Evolutionary conservation across 2,113 vertebrate species (phyloP).

Genomic region (Rhinoderma darwinii): DNA sequence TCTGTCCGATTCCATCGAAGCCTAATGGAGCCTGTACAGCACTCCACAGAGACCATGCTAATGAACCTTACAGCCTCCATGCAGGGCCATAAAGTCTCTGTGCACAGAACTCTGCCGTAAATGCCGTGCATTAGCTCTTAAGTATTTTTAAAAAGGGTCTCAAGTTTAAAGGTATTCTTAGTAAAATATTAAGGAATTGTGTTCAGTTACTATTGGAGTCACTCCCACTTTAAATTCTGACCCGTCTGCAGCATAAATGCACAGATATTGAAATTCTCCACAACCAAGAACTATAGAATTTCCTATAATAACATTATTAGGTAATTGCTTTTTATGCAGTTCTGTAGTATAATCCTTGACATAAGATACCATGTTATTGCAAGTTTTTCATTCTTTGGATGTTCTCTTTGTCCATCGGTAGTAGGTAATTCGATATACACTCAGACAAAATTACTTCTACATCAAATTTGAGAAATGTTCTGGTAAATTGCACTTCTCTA

Average conservation of each 20-base stretch:
- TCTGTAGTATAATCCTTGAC: neutral
- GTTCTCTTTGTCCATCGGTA: neutral
- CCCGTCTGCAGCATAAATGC: neutral
- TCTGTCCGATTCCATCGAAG: no score
- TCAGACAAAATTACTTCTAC: slow-evolving; percentile 4
- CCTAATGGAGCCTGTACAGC: no score
- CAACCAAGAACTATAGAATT: neutral
- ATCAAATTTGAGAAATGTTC: slow-evolving; percentile 5
- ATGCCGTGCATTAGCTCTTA: no score
- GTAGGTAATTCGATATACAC: neutral
- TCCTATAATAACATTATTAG: neutral
- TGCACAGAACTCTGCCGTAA: no score
- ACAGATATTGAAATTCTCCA: neutral
- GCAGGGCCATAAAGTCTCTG: no score
- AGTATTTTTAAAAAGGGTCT: neutral
- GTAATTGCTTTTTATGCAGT: neutral
- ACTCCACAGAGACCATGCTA: no score
- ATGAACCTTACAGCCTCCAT: no score
- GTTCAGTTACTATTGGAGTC: neutral
- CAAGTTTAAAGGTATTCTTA: neutral
- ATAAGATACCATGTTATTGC: neutral
- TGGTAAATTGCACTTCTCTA: neutral
- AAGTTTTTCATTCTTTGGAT: neutral
- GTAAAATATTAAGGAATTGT: neutral
- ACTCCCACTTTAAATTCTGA: neutral